Conservation (phyloP, 2,888 invertebrate species). For the Metellina segmentata region DNA sequence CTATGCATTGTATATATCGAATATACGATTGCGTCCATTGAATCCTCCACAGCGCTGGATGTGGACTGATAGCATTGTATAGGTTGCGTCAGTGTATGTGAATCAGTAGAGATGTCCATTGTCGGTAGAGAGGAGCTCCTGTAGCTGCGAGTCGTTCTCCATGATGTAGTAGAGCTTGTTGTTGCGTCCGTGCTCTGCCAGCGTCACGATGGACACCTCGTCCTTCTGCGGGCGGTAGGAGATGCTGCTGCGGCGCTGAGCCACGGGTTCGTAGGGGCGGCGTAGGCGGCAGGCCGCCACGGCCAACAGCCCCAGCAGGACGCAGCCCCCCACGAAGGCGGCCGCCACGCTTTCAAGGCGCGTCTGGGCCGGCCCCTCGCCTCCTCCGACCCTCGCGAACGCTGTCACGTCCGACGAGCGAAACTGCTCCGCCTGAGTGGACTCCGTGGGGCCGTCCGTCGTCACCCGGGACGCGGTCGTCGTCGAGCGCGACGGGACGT, state of each 20-base stretch:
- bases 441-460: no score
- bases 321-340: slow-evolving; percentile 71
- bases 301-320: slow-evolving; percentile 65
- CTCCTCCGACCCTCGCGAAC: slow-evolving; percentile 33
- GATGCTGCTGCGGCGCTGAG: slow-evolving; percentile 77
- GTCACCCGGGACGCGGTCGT: background rate
- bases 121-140: slow-evolving; percentile 76
- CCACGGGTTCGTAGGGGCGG: slow-evolving; percentile 57
- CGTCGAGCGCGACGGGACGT: background rate
- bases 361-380: slow-evolving; percentile 17
- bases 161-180: slow-evolving; percentile 78
- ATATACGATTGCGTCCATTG: no score
- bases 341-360: slow-evolving; percentile 49
- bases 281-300: slow-evolving; percentile 71
- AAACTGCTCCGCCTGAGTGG: background rate
- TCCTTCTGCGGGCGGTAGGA: slow-evolving; percentile 79
- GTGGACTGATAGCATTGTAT: no score
- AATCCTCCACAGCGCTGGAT: no score
- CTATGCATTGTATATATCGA: no score
- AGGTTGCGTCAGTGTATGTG: background rate
- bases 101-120: slow-evolving; percentile 45
- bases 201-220: slow-evolving; percentile 79
- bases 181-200: slow-evolving; percentile 78
- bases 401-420: background rate
- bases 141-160: slow-evolving; percentile 77